A percentile compares a stretch with the other conserved stretches of the same genome.
These are phyloP conservation scores for Eidolon helvum DNA, from an alignment of 2,113 vertebrate species.

Conservation along the genomic window DNA sequence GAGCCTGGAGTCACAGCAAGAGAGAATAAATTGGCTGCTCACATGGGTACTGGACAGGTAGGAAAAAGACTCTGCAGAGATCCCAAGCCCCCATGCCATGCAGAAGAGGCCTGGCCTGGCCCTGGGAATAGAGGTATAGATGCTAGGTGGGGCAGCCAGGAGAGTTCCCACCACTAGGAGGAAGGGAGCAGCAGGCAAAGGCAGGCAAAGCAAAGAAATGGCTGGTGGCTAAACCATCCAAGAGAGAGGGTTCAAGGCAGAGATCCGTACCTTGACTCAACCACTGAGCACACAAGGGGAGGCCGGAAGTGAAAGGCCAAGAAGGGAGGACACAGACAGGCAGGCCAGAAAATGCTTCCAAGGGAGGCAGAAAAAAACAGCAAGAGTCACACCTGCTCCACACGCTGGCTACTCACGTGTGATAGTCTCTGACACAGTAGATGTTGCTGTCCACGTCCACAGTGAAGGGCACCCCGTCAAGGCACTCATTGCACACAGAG, in stretches of 20 bases:
- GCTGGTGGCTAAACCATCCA: background rate
- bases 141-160: accelerated
- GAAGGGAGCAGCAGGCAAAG: background rate
- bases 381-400: accelerated
- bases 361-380: background rate
- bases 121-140: background rate
- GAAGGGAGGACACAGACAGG: background rate
- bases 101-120: background rate
- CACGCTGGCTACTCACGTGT: conserved; percentile 88
- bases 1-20: background rate
- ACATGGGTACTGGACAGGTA: background rate
- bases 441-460: conserved; percentile 98
- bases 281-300: background rate
- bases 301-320: background rate
- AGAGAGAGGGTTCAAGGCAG: background rate
- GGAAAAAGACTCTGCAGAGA: background rate
- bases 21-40: background rate
- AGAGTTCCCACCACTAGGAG: background rate
- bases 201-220: accelerated
- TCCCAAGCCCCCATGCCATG: background rate
- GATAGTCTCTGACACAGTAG: conserved; percentile 99
- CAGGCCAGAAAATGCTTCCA: background rate
- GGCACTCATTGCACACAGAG: conserved; percentile 95
- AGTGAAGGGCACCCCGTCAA: conserved; percentile 98
- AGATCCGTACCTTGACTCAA: background rate